These are phyloP conservation scores for Cataglyphis hispanica DNA, from an alignment of 1,140 invertebrate genomes.

Conservation along the genomic window DNA sequence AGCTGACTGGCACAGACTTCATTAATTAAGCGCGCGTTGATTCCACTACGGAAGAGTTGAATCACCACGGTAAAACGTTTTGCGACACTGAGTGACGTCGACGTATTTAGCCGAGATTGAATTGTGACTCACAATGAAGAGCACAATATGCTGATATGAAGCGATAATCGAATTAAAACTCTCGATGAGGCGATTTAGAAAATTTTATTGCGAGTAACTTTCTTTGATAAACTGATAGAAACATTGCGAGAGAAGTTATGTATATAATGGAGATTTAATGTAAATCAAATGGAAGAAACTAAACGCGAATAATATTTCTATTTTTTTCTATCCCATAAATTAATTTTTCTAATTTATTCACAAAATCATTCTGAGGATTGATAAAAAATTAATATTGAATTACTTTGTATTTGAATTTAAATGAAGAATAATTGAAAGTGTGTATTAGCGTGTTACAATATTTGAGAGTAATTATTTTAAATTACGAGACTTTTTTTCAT, in stretches of 20 bases:
- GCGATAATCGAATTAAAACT: slow-evolving; percentile 51
- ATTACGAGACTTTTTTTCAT: background rate
- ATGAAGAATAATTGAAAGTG: background rate
- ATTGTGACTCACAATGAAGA: slow-evolving; percentile 73
- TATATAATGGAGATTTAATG: too few relatives aligned
- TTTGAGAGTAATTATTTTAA: background rate
- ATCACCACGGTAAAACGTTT: slow-evolving; percentile 76
- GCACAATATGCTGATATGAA: slow-evolving; percentile 30
- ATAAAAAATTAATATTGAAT: slow-evolving; percentile 8
- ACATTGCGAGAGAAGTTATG: background rate
- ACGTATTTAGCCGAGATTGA: slow-evolving; percentile 63
- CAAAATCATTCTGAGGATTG: background rate
- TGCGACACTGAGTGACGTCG: slow-evolving; percentile 51
- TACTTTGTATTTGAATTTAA: background rate
- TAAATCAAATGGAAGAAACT: background rate
- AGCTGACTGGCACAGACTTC: slow-evolving; percentile 80
- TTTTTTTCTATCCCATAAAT: background rate
- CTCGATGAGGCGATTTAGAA: slow-evolving; percentile 30
- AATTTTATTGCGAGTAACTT: slow-evolving; percentile 30
- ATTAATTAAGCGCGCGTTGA: slow-evolving; percentile 82
- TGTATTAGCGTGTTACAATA: background rate
- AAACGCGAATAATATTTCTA: background rate
- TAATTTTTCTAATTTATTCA: background rate
- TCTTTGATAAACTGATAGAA: background rate
- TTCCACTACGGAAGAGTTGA: slow-evolving; percentile 79